phyloP scores from a whole-genome alignment of 2,113 vertebrate species.

The Climacteris rufus region DNA sequence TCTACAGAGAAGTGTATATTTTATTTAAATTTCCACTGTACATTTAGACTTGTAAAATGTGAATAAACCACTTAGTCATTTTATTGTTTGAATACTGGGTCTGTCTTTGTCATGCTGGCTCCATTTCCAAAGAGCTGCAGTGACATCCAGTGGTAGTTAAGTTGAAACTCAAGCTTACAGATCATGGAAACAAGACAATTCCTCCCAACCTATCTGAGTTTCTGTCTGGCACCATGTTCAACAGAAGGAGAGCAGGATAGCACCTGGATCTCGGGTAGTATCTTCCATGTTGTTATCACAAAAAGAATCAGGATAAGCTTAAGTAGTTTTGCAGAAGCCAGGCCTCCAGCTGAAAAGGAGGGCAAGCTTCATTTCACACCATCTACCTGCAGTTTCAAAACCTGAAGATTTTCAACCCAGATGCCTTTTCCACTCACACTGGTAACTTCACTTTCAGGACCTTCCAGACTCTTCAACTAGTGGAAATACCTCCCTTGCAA shows the following conservation, averaged over 20 bases:
- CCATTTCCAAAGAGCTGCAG: background rate
- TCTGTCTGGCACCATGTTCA: background rate
- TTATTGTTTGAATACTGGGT: background rate
- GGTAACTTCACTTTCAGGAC: background rate
- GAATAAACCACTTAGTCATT: background rate
- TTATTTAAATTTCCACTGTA: background rate
- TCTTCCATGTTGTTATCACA: background rate
- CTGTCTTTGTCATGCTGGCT: background rate
- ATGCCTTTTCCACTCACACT: background rate
- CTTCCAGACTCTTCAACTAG: background rate
- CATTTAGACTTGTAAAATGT: background rate
- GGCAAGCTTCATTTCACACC: background rate
- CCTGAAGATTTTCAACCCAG: background rate
- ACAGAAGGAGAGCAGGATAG: background rate
- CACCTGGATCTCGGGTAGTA: background rate
- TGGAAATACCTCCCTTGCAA: background rate
- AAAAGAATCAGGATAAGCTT: background rate
- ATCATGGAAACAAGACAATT: background rate
- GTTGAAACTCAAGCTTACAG: background rate
- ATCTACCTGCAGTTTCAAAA: background rate
- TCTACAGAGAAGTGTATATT: background rate
- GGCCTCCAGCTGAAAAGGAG: background rate
- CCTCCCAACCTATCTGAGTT: background rate
- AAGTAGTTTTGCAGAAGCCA: background rate
- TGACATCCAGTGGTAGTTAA: background rate